Base-by-base conservation (phyloP, 2,113 vertebrate species). In the Tyrannus savana region DNA sequence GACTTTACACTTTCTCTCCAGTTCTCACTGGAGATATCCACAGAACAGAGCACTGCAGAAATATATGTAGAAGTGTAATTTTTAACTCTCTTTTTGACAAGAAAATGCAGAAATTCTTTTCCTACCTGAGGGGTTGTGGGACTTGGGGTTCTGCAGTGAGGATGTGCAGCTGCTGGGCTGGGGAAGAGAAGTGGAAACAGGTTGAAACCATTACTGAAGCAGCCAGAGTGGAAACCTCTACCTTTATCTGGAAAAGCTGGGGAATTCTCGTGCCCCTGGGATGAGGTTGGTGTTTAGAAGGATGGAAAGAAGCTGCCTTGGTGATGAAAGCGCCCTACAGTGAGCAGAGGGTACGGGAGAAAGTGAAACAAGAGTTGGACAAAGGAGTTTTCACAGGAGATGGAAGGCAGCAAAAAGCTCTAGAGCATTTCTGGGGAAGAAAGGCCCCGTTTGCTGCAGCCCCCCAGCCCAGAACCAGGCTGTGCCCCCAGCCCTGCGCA, bases 71-170 rank as follows among this genome's bases (percentile, higher is more conserved):
- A 91, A 73, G 9, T 62, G 56, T 23, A 27, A 27, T 47, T 89
- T 91, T 80, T 8, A 95, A 93, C 80, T 39, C 80, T 24, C 52
- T 84, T 95, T 91, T 67, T 56, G 85, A 89, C 94, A 84, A 87
- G 16, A 60, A 95, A 44, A 52, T 90, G 73, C 63, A 91, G 78
- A 67, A 95, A 72, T 85, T 14, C 39, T 87, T 95, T 78, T 90
- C 94, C 85, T 95, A 99, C 98, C 97, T 98, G 98, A 62, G 59
- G 97, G 87, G 89, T 94, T 98, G 97, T 89, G 97, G 95, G 90
- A 95, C 88, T 97, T 96, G 5, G 93, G 97, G 95, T 95, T 97
- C 55, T 97, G 98, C 56, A 87, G n/a, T 56, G 96, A 92, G 79
- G 97, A 85, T 44, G 90, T 56, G 76, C 95, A 98, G 87, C 90